Conservation (phyloP, 2,113 vertebrate genomes). For the Okapia johnstoni region DNA sequence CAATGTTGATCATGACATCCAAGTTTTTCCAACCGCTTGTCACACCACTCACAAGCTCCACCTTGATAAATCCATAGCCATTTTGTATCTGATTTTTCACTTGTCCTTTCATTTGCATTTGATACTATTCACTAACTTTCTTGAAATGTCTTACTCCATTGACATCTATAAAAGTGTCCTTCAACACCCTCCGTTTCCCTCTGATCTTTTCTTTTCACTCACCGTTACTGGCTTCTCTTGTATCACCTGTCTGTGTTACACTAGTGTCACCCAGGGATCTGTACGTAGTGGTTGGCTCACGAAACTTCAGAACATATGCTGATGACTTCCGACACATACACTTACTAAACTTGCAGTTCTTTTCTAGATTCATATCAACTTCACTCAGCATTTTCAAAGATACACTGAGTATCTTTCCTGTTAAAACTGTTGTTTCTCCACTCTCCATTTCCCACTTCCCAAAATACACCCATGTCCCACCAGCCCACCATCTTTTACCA, state of each 20-base stretch:
- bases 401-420: background rate
- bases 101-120: background rate
- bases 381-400: background rate
- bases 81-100: background rate
- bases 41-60: background rate
- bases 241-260: accelerated
- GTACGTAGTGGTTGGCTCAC: accelerated
- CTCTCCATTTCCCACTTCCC: background rate
- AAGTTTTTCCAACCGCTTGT: background rate
- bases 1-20: background rate
- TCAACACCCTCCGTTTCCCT: too few species aligned
- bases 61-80: background rate
- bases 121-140: background rate
- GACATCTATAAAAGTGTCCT: background rate
- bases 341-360: background rate
- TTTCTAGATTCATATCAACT: background rate
- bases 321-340: background rate
- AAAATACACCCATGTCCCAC: too few species aligned
- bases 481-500: background rate
- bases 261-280: background rate
- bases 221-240: background rate
- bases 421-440: background rate
- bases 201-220: background rate
- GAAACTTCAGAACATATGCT: background rate
- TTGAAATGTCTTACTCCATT: background rate